Evolutionary conservation across 2,113 vertebrate species (phyloP), one percentile per base, ranked within the genome.

Genomic region (Dasyurus viverrinus): DNA sequence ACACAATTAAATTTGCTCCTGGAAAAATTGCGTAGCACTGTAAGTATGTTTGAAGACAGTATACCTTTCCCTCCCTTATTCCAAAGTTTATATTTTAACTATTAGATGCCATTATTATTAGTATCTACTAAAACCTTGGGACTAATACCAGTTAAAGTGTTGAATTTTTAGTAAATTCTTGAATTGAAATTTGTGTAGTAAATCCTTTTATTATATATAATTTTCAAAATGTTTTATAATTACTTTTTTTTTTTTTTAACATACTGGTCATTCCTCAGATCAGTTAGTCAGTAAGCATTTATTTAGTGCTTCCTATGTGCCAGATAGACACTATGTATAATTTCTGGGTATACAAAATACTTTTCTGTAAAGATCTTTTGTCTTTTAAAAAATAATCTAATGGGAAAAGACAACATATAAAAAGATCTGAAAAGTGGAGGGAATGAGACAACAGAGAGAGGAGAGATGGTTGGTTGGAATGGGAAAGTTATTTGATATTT

Each of bases 1-100:
- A 99, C 99, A 91, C 99, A 99, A 98, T 98, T 99, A 98, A 99
- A 99, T 97, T 98, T 99, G 91, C 99, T 99, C 26, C 99, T 99
- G 98, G 99, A 99, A 90, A 99, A 99, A 97, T 99, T 99, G 54
- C 99, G 99, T 98, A 99, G 99, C 98, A 99, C 99, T 97, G 99
- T 99, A 97, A 99, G 99, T 99, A 98, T 89, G 91, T 42, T 53
- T 94, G 91, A 0, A 94, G 23, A 36, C 55, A 25, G 50, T 30
- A 22, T 42, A n/a, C 2, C 42, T 42, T n/a, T n/a, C 9, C 6
- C 60, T 30, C 27, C 12, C 30, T 84, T 26, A 22, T 84, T 84
- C 16, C 19, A 42, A 7, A 68, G 3, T 68, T 14, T 68, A 22
- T 84, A 42, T 42, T 84, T 84, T 84, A 84, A 42, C 16, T 36